phyloP scores from a whole-genome alignment of 2,888 invertebrate genomes.

The Antheraea assamensis region DNA sequence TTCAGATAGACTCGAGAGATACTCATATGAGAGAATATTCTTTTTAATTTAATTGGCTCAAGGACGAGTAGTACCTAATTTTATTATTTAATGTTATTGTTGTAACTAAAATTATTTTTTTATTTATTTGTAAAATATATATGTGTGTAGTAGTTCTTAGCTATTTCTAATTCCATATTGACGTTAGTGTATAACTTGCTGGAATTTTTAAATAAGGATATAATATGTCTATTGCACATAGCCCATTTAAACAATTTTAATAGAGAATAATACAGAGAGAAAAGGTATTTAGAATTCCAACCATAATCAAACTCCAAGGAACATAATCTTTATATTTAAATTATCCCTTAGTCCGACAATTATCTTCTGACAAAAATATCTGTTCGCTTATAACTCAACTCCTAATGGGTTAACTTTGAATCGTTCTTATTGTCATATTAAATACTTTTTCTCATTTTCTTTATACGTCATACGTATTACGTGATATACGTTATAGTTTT shows the following conservation, averaged over 20 bases:
- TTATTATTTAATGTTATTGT: not conserved
- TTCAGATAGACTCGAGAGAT: not conserved
- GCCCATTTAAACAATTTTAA: not conserved
- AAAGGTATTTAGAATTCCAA: not conserved
- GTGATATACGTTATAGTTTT: not conserved
- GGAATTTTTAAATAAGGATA: not conserved
- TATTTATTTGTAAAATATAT: not conserved
- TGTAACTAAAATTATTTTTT: not conserved
- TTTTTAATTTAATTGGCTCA: not conserved
- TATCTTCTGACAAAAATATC: not conserved
- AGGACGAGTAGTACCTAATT: not conserved
- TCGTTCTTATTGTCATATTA: not conserved
- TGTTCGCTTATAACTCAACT: not conserved
- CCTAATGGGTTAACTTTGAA: not conserved
- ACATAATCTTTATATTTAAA: conserved; percentile 1
- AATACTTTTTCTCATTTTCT: not conserved
- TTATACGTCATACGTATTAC: not conserved
- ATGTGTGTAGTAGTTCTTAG: not conserved
- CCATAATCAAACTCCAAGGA: not conserved
- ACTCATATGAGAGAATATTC: not conserved
- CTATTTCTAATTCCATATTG: not conserved
- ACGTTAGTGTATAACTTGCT: not conserved
- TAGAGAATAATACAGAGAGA: not conserved
- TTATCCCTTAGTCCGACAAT: not conserved
- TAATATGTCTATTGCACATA: not conserved